Base-by-base conservation (phyloP, 1,140 invertebrate species). In the Heliothis virescens region DNA sequence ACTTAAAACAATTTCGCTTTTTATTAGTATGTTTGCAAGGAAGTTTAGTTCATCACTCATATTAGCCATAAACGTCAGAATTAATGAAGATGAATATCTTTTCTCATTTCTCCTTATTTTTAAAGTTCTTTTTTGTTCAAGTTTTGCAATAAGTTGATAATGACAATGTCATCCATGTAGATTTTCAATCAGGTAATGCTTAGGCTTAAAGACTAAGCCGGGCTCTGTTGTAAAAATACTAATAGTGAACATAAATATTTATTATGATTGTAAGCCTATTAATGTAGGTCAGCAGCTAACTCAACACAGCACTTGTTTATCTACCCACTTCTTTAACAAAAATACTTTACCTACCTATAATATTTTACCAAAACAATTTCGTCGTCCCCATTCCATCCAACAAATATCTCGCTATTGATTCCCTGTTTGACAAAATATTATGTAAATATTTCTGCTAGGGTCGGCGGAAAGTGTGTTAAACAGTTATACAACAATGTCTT, bases 401-500 rank as follows among this genome's bases (percentile, higher is more conserved):
- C 72, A 63, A 76, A 63, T 52, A 60, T 62, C 13, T 75, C 3
- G 21, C 47, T 18, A 75, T 62, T 62, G 73, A 75, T 50, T 75
- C 18, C 16, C 57, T 60, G 57, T 75, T 76, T 34, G 59, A 60
- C 74, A 53, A 76, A 71, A 76, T 76, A 59, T 76, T 77, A 81
- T 77, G 80, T 52, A 72, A 82, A 82, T 79, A 79, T 82, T 82
- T 79, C 52, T 18, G 3, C 29, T 65, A 21, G 73, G 79, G 60
- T 57, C 65, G 29, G 34, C 47, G 73, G 50, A 26, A 69, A 82
- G 69, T 79, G 80, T 71, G 80, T 75, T 78, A 73, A 76, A 57
- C 79, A 69, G 79, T 81, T 77, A 53, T 29, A 72, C 65, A 81
- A 79, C 75, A 79, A 74, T 73, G 71, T 67, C 75, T 81, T 75